A percentile compares a stretch with the other conserved stretches of the same genome.
Conservation (phyloP, 1,140 invertebrate genomes). For the Polyergus mexicanus region DNA sequence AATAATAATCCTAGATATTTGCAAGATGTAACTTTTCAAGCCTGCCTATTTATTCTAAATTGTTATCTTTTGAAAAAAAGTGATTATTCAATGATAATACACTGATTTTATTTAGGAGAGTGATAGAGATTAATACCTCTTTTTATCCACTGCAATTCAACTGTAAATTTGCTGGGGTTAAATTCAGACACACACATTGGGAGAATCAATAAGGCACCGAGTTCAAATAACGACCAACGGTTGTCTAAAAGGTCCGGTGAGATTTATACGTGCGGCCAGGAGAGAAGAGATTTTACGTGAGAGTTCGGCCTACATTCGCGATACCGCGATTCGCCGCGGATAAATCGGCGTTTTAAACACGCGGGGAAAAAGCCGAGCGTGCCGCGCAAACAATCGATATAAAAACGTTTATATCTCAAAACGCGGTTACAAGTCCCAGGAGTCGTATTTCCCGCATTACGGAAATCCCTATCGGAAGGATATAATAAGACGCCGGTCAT, state of each 20-base stretch:
- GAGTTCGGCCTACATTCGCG: slow-evolving; percentile 9
- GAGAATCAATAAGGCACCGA: slow-evolving; percentile 43
- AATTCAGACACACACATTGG: slow-evolving; percentile 3
- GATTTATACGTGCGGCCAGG: slow-evolving; percentile 36
- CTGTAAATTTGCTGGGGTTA: not conserved
- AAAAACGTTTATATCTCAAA: slow-evolving; percentile 37
- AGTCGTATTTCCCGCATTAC: slow-evolving; percentile 63
- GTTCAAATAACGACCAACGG: slow-evolving; percentile 40
- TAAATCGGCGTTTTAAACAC: slow-evolving; percentile 43
- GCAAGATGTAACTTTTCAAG: too few relatives aligned
- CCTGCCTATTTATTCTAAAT: too few relatives aligned
- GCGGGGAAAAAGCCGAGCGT: slow-evolving; percentile 43
- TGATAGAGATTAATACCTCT: not conserved
- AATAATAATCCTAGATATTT: too few relatives aligned
- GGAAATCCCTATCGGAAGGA: not conserved
- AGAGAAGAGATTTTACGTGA: not conserved
- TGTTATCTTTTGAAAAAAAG: too few relatives aligned
- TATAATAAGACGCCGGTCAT: slow-evolving; percentile 43
- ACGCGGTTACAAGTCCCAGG: slow-evolving; percentile 33
- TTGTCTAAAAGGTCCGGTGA: slow-evolving; percentile 40
- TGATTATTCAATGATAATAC: too few relatives aligned
- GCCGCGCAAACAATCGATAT: slow-evolving; percentile 62
- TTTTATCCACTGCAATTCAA: not conserved
- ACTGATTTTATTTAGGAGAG: too few relatives aligned
- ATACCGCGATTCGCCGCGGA: slow-evolving; percentile 32